Evolutionary conservation across 2,888 invertebrate species (phyloP), one percentile per base, ranked within the genome.

Genomic region (Chymomyza caudatula): DNA sequence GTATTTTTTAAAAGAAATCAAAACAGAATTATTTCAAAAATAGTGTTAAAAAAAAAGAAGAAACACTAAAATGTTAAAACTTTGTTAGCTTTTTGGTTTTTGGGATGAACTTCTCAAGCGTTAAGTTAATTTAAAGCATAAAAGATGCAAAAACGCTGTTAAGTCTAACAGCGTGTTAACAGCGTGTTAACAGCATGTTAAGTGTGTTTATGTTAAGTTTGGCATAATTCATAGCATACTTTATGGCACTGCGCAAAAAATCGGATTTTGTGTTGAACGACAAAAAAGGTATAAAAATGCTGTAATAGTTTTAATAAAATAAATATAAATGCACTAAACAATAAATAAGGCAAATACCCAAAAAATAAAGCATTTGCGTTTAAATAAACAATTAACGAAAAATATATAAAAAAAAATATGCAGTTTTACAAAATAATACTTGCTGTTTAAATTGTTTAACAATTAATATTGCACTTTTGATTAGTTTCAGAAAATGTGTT

Each of bases 231-330:
- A 60, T 67, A 65, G 63, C 72, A 77, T 77, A 74, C 64, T 79
- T 72, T 78, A 63, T 66, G 81, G 80, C 77, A 78, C 75, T 77
- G 66, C 42, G 53, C 49, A 53, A 42, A 62, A 67, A 61, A 62
- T n/a, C n/a, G n/a, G n/a, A n/a, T n/a, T n/a, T n/a, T n/a, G n/a
- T 57, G 6, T 51, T 17, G 11, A 3, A 20, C 22, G 20, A 51
- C 47, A 51, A 11, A 20, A 51, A n/a, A n/a, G n/a, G n/a, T n/a
- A n/a, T n/a, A n/a, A n/a, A n/a, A 20, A 51, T 15, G 19, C 51
- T 19, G 17, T 51, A 51, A 49, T 11, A 37, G 29, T 37, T 37
- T 37, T 37, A 37, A 43, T 62, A 5, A 29, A 42, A 54, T 25
- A 63, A 60, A 58, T 53, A n/a, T 47, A 42, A 62, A 37, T 51